Evolutionary conservation across 2,888 invertebrate species (phyloP).

Genomic region (Tryphoninae sp.): DNA sequence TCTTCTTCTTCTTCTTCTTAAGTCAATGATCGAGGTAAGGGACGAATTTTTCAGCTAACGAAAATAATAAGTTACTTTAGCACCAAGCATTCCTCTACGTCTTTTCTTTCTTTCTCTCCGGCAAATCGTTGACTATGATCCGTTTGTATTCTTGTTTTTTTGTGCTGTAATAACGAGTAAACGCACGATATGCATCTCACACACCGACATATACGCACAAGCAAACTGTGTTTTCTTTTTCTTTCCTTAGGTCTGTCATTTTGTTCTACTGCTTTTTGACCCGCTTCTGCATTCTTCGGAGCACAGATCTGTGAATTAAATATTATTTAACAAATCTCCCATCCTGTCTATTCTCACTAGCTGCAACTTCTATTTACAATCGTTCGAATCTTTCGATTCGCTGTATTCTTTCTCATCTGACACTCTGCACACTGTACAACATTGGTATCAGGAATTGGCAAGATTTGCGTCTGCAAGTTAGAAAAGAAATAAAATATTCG

Average conservation of each 20-base stretch:
- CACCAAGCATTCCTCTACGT: slow-evolving; percentile 56
- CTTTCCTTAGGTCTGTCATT: background rate
- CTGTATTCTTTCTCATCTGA: slow-evolving; percentile 7
- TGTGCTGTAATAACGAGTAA: slow-evolving; percentile 59
- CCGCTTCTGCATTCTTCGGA: slow-evolving; percentile 10
- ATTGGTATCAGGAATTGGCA: slow-evolving; percentile 37
- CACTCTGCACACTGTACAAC: slow-evolving; percentile 55
- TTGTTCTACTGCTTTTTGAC: too few relatives aligned
- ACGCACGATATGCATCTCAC: slow-evolving; percentile 36
- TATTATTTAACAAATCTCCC: slow-evolving; percentile 63
- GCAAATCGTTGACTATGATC: slow-evolving; percentile 24
- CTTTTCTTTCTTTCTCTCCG: slow-evolving; percentile 17
- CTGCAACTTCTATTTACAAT: slow-evolving; percentile 65
- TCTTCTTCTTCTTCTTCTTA: background rate
- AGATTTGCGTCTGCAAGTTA: background rate
- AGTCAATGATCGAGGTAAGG: slow-evolving; percentile 22
- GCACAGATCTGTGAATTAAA: slow-evolving; percentile 61
- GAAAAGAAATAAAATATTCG: background rate
- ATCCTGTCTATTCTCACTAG: slow-evolving; percentile 56
- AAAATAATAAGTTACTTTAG: slow-evolving; percentile 60
- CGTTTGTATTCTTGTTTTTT: slow-evolving; percentile 36
- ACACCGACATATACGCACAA: slow-evolving; percentile 55
- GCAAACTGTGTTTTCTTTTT: slow-evolving; percentile 27
- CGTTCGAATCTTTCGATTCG: slow-evolving; percentile 35
- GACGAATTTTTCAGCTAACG: slow-evolving; percentile 40